These are phyloP conservation scores for Monoplex corrugatus DNA, from an alignment of 2,888 invertebrate genomes.

Conservation along the genomic window DNA sequence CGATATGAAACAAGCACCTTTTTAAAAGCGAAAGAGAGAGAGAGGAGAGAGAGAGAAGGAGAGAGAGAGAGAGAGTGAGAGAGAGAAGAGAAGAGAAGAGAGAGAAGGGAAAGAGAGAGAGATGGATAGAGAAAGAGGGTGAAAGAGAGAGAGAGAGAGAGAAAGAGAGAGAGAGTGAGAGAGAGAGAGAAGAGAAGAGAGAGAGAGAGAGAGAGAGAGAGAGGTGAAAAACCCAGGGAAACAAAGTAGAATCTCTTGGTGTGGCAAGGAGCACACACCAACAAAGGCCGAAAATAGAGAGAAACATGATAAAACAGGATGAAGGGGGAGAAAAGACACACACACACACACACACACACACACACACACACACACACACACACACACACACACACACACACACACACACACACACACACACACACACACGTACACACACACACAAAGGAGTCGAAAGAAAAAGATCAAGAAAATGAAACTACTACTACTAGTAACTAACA, in stretches of 20 bases:
- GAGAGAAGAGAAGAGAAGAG: neutral
- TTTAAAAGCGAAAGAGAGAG: too few species aligned
- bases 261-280: too few species aligned
- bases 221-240: neutral
- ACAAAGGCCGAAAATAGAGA: too few species aligned
- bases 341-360: too few species aligned
- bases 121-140: conserved; percentile 36
- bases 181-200: neutral
- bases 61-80: neutral
- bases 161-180: neutral
- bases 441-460: too few species aligned
- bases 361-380: neutral
- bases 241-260: too few species aligned
- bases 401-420: neutral
- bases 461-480: too few species aligned
- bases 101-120: conserved; percentile 37
- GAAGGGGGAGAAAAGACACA: too few species aligned
- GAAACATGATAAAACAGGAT: too few species aligned
- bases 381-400: neutral
- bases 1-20: too few species aligned
- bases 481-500: too few species aligned
- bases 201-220: neutral
- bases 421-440: neutral
- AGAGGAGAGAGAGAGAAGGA: neutral
- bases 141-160: conserved; percentile 21